A percentile compares a stretch with the other conserved stretches of the same genome.
These are phyloP conservation scores for Xiphophorus couchianus DNA, from an alignment of 2,113 vertebrate species.

Conservation along the genomic window DNA sequence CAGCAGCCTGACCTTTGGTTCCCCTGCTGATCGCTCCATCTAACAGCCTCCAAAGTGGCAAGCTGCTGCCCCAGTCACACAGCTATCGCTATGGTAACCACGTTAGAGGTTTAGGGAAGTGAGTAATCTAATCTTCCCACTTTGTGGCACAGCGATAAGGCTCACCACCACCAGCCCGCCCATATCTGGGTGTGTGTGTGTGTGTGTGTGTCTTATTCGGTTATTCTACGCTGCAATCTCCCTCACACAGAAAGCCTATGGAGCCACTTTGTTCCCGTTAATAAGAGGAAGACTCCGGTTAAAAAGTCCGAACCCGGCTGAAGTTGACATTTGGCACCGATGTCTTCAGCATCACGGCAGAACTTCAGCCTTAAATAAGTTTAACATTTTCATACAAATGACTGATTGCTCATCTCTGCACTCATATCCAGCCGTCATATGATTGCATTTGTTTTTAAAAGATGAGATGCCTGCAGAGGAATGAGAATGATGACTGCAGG, in stretches of 20 bases:
- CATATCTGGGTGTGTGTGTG: slow-evolving; percentile 26
- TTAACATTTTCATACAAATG: not conserved
- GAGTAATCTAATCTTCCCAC: slow-evolving; percentile 80
- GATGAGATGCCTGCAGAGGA: not conserved
- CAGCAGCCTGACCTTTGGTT: slow-evolving; percentile 55
- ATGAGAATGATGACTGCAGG: not conserved
- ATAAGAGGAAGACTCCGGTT: slow-evolving; percentile 67
- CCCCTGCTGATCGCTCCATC: slow-evolving; percentile 52
- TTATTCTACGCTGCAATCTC: slow-evolving; percentile 28
- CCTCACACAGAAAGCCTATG: slow-evolving; percentile 42
- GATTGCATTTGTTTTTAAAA: not conserved
- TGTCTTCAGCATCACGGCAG: slow-evolving; percentile 21
- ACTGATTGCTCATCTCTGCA: not conserved
- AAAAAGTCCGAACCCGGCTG: slow-evolving; percentile 45
- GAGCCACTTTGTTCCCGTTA: slow-evolving; percentile 68
- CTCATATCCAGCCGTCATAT: not conserved
- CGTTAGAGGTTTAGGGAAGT: slow-evolving; percentile 78
- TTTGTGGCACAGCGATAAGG: slow-evolving; percentile 71
- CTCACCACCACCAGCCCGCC: slow-evolving; percentile 53
- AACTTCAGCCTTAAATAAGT: not conserved
- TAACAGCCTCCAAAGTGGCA: slow-evolving; percentile 48
- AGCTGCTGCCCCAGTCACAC: slow-evolving; percentile 56
- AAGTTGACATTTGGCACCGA: slow-evolving; percentile 49
- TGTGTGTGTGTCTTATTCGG: slow-evolving; percentile 26
- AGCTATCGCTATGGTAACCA: slow-evolving; percentile 80